phyloP scores from a whole-genome alignment of 2,888 invertebrate genomes.

The Autographa pulchrina region DNA sequence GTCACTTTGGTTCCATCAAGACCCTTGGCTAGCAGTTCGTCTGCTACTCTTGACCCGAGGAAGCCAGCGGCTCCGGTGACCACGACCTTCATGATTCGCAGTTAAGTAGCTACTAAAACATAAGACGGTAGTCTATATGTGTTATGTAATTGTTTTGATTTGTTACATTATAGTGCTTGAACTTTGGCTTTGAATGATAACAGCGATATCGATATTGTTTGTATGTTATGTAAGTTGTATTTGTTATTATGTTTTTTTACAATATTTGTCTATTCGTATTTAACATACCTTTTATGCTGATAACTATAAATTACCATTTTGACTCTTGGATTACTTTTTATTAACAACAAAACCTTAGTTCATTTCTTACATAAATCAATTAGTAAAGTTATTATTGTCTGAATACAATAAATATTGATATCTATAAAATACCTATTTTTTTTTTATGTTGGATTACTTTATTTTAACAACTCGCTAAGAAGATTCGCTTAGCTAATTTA shows the following conservation, averaged over 20 bases:
- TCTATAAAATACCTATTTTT: too few species aligned
- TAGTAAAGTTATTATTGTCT: too few species aligned
- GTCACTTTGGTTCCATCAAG: conserved; percentile 63
- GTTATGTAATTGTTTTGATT: conserved; percentile 24
- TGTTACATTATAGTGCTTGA: conserved; percentile 33
- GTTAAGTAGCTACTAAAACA: conserved; percentile 25
- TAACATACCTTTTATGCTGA: not conserved
- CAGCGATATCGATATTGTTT: conserved; percentile 1
- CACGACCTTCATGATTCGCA: conserved; percentile 71
- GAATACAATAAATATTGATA: too few species aligned
- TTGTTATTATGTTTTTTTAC: not conserved
- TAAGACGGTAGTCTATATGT: conserved; percentile 25
- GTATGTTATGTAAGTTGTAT: conserved; percentile 3
- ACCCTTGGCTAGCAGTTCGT: conserved; percentile 61
- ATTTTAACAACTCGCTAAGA: too few species aligned
- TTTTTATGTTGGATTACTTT: too few species aligned
- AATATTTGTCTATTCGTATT: not conserved
- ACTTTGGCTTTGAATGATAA: conserved; percentile 49
- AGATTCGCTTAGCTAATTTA: too few species aligned
- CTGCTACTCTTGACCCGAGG: conserved; percentile 71
- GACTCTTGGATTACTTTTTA: too few species aligned
- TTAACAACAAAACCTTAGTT: too few species aligned
- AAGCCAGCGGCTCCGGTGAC: conserved; percentile 81
- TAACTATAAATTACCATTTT: too few species aligned
- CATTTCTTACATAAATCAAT: too few species aligned